These are phyloP conservation scores for Rhabdophis nuchalis DNA, from an alignment of 2,797 vertebrate species.

Conservation along the genomic window DNA sequence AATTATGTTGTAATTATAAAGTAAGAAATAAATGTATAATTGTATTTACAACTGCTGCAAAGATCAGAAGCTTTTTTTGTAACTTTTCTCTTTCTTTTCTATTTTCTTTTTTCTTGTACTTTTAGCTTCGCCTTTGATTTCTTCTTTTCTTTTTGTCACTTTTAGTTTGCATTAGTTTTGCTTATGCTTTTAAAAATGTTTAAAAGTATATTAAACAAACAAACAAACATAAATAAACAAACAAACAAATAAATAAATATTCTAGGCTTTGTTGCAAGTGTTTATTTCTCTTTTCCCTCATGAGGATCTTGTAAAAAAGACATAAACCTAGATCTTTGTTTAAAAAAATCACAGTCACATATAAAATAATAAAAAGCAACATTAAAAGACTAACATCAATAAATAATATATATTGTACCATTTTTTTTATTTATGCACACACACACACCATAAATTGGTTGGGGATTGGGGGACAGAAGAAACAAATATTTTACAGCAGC, in stretches of 20 bases:
- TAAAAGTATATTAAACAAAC: neutral
- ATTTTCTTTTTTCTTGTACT: neutral
- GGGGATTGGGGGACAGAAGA: neutral
- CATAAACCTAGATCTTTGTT: neutral
- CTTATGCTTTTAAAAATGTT: neutral
- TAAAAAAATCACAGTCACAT: neutral
- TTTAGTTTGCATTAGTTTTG: neutral
- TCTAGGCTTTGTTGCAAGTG: neutral
- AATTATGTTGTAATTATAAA: neutral
- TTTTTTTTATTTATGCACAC: too few relatives aligned
- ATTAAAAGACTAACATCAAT: neutral
- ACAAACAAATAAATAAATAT: neutral
- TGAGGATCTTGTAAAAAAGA: neutral
- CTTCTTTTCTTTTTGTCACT: neutral
- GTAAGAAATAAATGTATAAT: neutral
- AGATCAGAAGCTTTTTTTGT: neutral
- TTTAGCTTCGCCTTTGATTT: neutral
- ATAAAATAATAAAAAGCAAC: neutral
- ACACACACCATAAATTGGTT: neutral
- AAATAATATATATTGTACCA: neutral
- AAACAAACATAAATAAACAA: neutral
- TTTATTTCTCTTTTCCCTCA: neutral
- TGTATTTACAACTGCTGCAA: neutral
- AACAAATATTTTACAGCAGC: neutral
- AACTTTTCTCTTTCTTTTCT: neutral